These are phyloP conservation scores for Machimus rusticus DNA, from an alignment of 2,888 invertebrate genomes.

Conservation along the genomic window DNA sequence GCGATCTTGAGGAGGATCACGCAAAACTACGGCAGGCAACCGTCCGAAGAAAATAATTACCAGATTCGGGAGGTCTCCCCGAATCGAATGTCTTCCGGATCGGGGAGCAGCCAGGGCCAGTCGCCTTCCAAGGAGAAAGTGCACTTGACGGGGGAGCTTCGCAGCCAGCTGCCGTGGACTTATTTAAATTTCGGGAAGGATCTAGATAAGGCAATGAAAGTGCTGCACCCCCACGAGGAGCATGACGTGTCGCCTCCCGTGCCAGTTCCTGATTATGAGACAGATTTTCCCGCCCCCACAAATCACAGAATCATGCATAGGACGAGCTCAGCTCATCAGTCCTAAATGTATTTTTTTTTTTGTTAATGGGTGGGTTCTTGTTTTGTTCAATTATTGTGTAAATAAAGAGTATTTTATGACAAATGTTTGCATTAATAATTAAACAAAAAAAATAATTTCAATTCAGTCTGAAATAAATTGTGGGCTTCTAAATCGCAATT, in stretches of 20 bases:
- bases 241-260: constrained; percentile 69
- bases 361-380: not conserved
- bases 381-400: not conserved
- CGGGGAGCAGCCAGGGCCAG: not conserved
- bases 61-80: not conserved
- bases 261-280: constrained; percentile 67
- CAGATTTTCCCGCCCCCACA: not conserved
- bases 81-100: not conserved
- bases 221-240: constrained; percentile 62
- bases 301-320: not conserved
- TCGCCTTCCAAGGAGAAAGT: constrained; percentile 1
- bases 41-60: not conserved
- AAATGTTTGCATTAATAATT: no score
- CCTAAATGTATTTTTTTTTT: not conserved
- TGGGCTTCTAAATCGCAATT: no score
- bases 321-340: not conserved
- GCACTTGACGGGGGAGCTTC: constrained; percentile 63
- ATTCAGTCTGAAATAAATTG: no score
- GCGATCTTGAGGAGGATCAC: not conserved
- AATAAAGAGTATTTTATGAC: not conserved
- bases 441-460: no score
- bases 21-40: not conserved
- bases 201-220: constrained; percentile 52
- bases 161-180: constrained; percentile 70
- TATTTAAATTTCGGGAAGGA: constrained; percentile 65